Conservation (phyloP, 2,113 vertebrate genomes). For the Pollachius pollachius region DNA sequence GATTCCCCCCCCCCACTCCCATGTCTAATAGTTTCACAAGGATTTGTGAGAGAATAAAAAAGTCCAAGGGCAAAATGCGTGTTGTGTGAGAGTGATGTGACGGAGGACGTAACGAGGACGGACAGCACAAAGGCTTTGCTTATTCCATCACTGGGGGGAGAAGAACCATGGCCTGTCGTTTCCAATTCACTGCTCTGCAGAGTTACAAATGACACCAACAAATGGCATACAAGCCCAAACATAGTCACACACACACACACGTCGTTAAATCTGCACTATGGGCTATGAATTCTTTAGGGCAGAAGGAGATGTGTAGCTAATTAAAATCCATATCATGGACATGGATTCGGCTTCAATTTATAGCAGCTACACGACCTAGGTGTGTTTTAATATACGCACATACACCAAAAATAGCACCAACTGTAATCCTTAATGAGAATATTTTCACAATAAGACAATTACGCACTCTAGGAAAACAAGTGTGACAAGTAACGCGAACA, state of each 20-base stretch:
- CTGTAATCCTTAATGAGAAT: no score
- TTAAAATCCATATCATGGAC: no score
- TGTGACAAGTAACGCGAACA: no score
- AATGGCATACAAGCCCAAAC: background rate
- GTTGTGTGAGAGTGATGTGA: background rate
- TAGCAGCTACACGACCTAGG: no score
- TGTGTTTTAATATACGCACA: no score
- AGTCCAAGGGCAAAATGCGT: background rate
- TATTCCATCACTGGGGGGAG: background rate
- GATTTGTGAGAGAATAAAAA: background rate
- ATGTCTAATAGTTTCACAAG: background rate
- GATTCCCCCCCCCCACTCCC: background rate
- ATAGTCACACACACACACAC: background rate
- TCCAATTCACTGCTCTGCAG: background rate
- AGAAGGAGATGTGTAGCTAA: no score
- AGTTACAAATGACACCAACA: background rate
- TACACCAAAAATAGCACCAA: no score
- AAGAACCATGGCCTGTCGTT: background rate
- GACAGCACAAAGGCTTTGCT: background rate
- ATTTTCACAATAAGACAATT: no score
- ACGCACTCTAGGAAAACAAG: no score
- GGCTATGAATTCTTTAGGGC: no score
- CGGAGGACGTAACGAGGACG: background rate
- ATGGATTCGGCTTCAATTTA: no score
- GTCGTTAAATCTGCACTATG: no score